Evolutionary conservation across 2,888 invertebrate genomes (phyloP).

Genomic region (Diarsia brunnea): DNA sequence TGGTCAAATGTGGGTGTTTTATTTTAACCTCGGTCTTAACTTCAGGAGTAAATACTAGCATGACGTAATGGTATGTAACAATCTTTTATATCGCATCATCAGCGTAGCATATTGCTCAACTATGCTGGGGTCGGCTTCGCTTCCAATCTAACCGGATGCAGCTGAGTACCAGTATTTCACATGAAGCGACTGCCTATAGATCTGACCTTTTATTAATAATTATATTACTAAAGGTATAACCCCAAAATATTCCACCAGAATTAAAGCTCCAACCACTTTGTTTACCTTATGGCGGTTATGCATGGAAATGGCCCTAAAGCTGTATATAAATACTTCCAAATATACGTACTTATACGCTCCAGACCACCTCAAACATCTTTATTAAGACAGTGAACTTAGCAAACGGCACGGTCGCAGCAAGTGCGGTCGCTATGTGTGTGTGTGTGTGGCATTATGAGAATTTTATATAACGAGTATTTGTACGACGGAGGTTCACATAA

Average conservation of each 20-base stretch:
- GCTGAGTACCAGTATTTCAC: no score
- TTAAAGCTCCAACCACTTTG: neutral
- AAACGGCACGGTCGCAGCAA: conserved; percentile 12
- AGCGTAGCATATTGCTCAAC: no score
- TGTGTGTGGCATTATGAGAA: conserved; percentile 21
- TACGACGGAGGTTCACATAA: neutral
- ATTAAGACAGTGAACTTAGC: conserved; percentile 49
- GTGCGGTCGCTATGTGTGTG: neutral
- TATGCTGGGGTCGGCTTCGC: no score
- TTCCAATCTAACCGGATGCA: no score
- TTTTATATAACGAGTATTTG: conserved; percentile 26
- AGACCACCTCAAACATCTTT: conserved; percentile 35
- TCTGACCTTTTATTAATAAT: no score
- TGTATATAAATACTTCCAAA: neutral
- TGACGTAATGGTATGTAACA: neutral
- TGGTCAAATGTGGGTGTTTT: no score
- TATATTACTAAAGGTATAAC: neutral
- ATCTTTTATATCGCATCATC: neutral
- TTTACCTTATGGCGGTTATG: conserved; percentile 2
- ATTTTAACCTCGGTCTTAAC: no score
- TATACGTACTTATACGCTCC: neutral
- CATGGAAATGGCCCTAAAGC: conserved; percentile 6
- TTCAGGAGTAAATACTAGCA: no score
- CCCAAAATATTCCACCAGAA: neutral
- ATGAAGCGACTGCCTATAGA: no score